Base-by-base conservation (phyloP, 2,113 vertebrate genomes). In the Chauna torquata region DNA sequence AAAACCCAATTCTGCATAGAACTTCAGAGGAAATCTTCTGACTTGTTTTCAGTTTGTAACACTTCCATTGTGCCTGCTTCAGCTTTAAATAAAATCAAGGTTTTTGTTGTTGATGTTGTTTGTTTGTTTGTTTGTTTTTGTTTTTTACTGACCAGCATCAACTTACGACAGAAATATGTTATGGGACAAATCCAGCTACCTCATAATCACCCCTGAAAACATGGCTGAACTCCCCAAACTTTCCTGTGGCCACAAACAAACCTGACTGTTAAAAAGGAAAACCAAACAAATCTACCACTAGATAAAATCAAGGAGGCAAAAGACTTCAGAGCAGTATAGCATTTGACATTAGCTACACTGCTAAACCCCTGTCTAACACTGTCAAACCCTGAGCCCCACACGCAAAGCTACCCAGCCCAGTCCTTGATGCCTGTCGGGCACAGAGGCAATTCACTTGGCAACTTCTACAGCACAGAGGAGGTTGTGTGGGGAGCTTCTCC, bases 381-480 rank as follows among this genome's bases (percentile, higher is more conserved):
- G 38, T 19, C 52, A 68, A 58, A 47, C 9, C 27, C 25, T 3
- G 1, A 72, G 27, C 16, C 19, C 8, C n/a, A 69, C 16, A 20
- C 16, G 19, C 42, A 49, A 22, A 80, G 28, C 16, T 24, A 44
- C 8, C 16, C 24, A 47, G 9, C 11, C 45, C 28, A 58, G 61
- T 20, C 22, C 23, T 52, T 54, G 23, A 6, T 57, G 65, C 15
- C 7, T 72, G 42, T 47, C 30, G 24, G 45, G 30, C 22, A 59
- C 45, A n/a, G 47, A 18, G 16, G 5, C 42, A 42, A 8, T 38
- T 42, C 25, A 25, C 59, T 62, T 38, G 59, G 24, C 59, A 55
- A 45, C 9, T 3, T 14, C 2, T 25, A 3, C 34, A 42, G 34
- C 0, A 1, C 36, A 64, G n/a, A 15, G 8, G 36, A 25, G 4